Conservation (phyloP, 2,888 invertebrate species). For the Rotaria socialis region DNA sequence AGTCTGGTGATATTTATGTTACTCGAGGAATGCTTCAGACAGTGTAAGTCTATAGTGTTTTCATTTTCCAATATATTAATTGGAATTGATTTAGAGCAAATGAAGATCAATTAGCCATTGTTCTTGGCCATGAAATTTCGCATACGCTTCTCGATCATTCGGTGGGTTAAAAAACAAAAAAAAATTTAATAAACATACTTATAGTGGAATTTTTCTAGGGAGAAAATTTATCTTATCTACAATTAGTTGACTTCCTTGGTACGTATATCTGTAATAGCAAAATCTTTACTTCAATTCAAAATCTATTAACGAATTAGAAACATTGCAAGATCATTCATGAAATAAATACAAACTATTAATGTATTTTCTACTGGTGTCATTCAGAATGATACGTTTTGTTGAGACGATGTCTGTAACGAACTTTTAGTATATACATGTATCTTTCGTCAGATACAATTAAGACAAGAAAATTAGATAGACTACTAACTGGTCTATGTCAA, state of each 20-base stretch:
- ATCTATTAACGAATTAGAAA: too few relatives aligned
- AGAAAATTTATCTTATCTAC: not conserved
- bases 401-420: too few relatives aligned
- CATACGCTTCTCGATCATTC: not conserved
- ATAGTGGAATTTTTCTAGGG: not conserved
- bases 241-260: not conserved
- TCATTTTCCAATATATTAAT: not conserved
- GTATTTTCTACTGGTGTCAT: not conserved
- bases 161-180: not conserved
- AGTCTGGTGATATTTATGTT: not conserved
- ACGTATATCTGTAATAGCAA: not conserved
- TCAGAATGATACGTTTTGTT: too few relatives aligned
- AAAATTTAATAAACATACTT: not conserved
- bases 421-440: not conserved
- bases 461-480: not conserved
- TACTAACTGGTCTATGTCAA: not conserved
- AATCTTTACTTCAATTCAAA: too few relatives aligned
- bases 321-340: not conserved
- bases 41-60: not conserved
- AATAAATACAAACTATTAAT: not conserved
- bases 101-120: conserved; percentile 28
- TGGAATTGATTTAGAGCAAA: not conserved
- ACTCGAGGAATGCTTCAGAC: not conserved
- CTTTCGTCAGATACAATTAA: not conserved
- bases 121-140: not conserved